Evolutionary conservation across 2,888 invertebrate genomes (phyloP), one percentile per base, ranked within the genome.

Genomic region (Agrochola lota): DNA sequence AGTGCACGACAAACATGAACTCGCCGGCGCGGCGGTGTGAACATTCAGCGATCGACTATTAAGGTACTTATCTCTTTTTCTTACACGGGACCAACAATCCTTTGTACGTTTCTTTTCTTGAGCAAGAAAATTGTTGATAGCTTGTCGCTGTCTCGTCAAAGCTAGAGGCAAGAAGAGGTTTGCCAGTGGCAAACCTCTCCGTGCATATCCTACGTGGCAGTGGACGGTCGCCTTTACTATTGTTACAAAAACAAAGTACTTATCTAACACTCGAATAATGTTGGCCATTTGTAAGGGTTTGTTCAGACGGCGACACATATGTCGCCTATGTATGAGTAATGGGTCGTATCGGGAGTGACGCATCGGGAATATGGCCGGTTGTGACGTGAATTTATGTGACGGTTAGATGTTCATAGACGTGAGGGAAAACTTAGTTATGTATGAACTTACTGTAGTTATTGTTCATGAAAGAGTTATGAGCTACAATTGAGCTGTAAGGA

Each of bases 291-390:
- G 71, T 84, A 78, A 85, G 60, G 71, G 77, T 49, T 55, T 85
- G 63, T 64, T 74, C 71, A 82, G 71, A 85, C 74, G 77, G 64
- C 46, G 73, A 40, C 74, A 69, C 81, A 70, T 85, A 83, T 76
- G 85, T 85, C 68, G 66, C 55, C 81, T 26, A 69, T 85, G 46
- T 74, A 59, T 85, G 86, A 84, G 69, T 85, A 74, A 84, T 84
- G 74, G 46, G 17, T 71, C 55, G 23, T 62, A 82, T 82, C 64
- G 52, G 55, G 77, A 55, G 77, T 81, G 85, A 85, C 77, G 85
- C 43, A 85, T 84, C 52, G 81, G 23, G n/a, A 55, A 46, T 55
- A 71, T 40, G 57, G 57, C 43, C 35, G n/a, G 46, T 8, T 60
- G 49, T 67, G 85, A 84, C 85, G 70, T 62, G 1, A 62, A 80